Evolutionary conservation across 2,113 vertebrate genomes (phyloP), one percentile per base, ranked within the genome.

Genomic region (Sinocyclocheilus anophthalmus): DNA sequence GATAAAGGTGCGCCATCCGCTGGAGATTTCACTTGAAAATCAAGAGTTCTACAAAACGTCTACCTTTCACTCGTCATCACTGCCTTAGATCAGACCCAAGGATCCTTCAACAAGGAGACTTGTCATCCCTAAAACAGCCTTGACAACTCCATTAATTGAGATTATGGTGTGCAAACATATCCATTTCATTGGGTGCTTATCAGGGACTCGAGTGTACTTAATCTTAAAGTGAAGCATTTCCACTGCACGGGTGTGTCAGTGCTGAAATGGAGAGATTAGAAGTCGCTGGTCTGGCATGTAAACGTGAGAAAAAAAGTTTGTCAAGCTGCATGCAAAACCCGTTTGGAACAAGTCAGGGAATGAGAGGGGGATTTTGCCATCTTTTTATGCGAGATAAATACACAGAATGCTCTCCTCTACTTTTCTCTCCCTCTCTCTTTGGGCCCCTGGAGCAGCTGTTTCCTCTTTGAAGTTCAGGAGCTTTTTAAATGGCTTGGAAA

Each of bases 401-500:
- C 73, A 48, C 42, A 76, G 42, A 76, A 16, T 13, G 26, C 73
- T 48, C 42, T 76, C 70, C 39, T 45, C 14, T 67, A 7, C 20
- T 22, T 18, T 57, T 55, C n/a, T 67, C 24, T 75, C 24, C 13
- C 57, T 77, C 42, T 73, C 9, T 63, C 39, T n/a, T 26, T 55
- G 67, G 84, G 85, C 89, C 90, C 90, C 91, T 84, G 90, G 89
- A 89, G 90, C 89, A 87, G 85, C 85, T 85, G 76, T 77, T 84
- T 91, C 78, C 90, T 91, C 92, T 93, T 93, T 94, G 93, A 94
- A 93, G 92, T 94, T 91, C 91, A 92, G 88, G 53, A 78, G 90
- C 91, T 91, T 93, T 92, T 93, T 90, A 93, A 94, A 94, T 93
- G 91, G 91, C 91, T 90, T 90, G 81, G 93, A 94, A 95, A 94